These are phyloP conservation scores for Zoroaster sp. DNA, from an alignment of 53 echinoderm and acorn worm species.

Conservation along the genomic window DNA sequence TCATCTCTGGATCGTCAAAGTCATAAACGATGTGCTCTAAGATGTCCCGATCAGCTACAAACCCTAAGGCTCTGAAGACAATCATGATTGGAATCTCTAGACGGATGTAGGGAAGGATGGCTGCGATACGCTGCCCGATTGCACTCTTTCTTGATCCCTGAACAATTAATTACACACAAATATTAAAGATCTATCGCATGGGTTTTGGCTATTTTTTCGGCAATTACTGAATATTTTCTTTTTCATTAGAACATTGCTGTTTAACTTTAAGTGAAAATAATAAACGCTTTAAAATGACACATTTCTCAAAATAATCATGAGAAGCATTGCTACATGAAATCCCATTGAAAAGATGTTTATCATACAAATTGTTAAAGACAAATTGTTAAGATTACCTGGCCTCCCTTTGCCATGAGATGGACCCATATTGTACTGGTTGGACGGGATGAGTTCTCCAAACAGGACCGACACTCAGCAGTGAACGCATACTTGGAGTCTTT, in stretches of 20 bases:
- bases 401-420: slow-evolving; percentile 96
- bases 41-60: slow-evolving; percentile 94
- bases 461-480: slow-evolving; percentile 96
- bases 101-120: slow-evolving; percentile 91
- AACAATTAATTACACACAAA: too few relatives aligned
- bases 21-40: slow-evolving; percentile 99
- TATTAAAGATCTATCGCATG: background rate
- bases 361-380: too few relatives aligned
- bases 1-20: slow-evolving; percentile 99
- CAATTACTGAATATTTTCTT: too few relatives aligned
- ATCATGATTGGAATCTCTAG: slow-evolving; percentile 95
- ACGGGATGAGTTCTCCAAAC: slow-evolving; percentile 94
- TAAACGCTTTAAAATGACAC: too few relatives aligned
- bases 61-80: slow-evolving; percentile 93
- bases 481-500: slow-evolving; percentile 97
- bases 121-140: slow-evolving; percentile 88
- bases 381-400: too few relatives aligned
- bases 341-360: background rate
- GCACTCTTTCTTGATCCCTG: slow-evolving; percentile 99
- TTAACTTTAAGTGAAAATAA: too few relatives aligned
- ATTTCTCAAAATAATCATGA: too few relatives aligned
- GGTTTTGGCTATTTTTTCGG: background rate
- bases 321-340: background rate
- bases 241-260: too few relatives aligned
- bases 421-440: slow-evolving; percentile 99